Conservation (phyloP, 2,888 invertebrate species). For the Ophion costatus region DNA sequence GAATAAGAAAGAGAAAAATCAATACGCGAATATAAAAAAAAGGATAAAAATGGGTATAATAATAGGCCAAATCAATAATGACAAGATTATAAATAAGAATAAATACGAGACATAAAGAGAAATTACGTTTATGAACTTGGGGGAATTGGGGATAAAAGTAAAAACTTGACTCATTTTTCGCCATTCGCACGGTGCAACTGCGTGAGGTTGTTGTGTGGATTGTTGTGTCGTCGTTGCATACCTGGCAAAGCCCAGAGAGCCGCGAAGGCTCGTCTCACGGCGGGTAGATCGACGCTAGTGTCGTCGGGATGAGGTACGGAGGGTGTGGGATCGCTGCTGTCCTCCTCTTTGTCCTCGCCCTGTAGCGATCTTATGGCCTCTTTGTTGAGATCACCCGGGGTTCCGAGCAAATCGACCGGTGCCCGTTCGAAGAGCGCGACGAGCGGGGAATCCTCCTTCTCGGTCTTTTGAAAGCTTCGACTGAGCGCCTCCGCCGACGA, state of each 20-base stretch:
- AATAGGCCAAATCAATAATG: too few species aligned
- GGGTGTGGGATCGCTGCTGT: conserved; percentile 86
- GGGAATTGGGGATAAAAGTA: too few species aligned
- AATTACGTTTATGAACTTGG: too few species aligned
- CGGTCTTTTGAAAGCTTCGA: conserved; percentile 88
- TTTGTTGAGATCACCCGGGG: conserved; percentile 87
- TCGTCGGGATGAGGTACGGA: conserved; percentile 81
- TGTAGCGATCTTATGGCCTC: conserved; percentile 90
- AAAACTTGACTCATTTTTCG: neutral
- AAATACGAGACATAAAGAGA: neutral
- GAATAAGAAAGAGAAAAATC: too few species aligned
- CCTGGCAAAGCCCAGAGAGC: conserved; percentile 83
- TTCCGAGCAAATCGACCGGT: conserved; percentile 82
- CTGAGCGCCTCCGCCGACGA: conserved; percentile 88
- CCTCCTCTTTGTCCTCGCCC: conserved; percentile 95
- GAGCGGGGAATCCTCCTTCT: conserved; percentile 83
- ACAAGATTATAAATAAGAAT: neutral
- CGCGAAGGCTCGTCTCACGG: conserved; percentile 89
- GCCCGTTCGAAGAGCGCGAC: conserved; percentile 85
- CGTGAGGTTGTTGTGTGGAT: neutral
- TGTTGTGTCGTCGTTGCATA: conserved; percentile 53
- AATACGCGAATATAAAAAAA: too few species aligned
- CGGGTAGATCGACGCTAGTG: conserved; percentile 88
- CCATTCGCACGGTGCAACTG: neutral
- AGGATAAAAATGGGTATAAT: too few species aligned